phyloP scores from a whole-genome alignment of 2,888 invertebrate genomes.

The Seira ritae region DNA sequence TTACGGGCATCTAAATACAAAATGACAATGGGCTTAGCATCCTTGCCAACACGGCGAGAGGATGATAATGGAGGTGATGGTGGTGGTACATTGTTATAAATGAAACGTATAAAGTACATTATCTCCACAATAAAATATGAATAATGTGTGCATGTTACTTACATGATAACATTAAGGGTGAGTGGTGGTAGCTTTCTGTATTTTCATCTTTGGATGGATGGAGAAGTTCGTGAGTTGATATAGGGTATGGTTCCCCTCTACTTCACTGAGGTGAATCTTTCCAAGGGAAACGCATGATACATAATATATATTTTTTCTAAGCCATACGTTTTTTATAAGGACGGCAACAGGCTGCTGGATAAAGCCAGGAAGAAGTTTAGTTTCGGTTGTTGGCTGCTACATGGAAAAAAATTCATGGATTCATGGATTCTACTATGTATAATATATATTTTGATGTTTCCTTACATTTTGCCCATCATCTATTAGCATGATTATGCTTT shows the following conservation, averaged over 20 bases:
- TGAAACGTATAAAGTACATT: not conserved
- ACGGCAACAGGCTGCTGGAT: not conserved
- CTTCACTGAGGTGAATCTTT: not conserved
- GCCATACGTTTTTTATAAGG: too few species aligned
- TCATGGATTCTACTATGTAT: too few species aligned
- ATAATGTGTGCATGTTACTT: not conserved
- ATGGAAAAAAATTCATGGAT: not conserved
- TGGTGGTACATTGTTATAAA: conserved; percentile 7
- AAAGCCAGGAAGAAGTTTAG: conserved; percentile 58
- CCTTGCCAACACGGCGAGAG: not conserved
- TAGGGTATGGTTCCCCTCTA: conserved; percentile 47
- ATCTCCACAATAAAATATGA: not conserved
- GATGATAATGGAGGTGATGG: not conserved
- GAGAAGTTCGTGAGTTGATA: conserved; percentile 29
- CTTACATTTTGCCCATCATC: not conserved
- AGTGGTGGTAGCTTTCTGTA: not conserved
- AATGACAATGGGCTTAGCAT: too few species aligned
- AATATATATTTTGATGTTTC: too few species aligned
- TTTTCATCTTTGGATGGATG: not conserved
- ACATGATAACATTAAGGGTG: not conserved
- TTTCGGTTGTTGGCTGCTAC: conserved; percentile 51
- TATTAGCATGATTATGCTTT: conserved; percentile 24
- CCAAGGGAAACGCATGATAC: not conserved
- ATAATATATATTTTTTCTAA: too few species aligned
- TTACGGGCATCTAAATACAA: too few species aligned